Base-by-base conservation (phyloP, 2,888 invertebrate species). In the Nymphalis urticae region DNA sequence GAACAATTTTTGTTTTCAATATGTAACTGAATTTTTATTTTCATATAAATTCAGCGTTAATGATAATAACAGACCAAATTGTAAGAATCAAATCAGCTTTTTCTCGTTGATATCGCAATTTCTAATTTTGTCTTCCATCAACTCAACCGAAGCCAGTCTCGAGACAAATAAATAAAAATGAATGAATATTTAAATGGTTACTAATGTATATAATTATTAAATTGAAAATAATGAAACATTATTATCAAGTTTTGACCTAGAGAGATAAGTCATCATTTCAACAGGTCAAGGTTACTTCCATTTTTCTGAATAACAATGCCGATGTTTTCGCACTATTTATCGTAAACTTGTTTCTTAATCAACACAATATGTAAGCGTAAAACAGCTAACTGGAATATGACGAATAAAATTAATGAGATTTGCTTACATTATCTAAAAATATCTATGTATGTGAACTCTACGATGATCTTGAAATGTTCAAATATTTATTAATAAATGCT, bases 241-340 rank as follows among this genome's bases (percentile, higher is more conserved):
- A 56, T 21, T 13, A 56, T 36, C 16, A 19, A 27, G 19, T 42
- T 42, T 58, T 42, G 32, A 58, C 36, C 58, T 19, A 58, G 36
- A 58, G 42, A 58, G n/a, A n/a, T n/a, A n/a, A n/a, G n/a, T 56
- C 24, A 13, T 32, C n/a, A 58, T 36, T n/a, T n/a, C 36, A n/a
- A n/a, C n/a, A 19, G 36, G 58, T 58, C 58, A 58, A 58, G 58
- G 58, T 42, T 10, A 19, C 10, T 32, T 58, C 42, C 8, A 58
- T 58, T 19, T 42, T 58, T 42, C n/a, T 36, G 42, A 58, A 58
- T 19, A 58, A 42, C 42, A 58, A 42, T 58, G n/a, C 58, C 36
- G 36, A 19, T 58, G 42, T 58, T 58, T 58, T 58, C n/a, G 36
- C 58, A 42, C 19, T 58, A 58, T 58, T 58, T 58, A 42, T 19